Base-by-base conservation (phyloP, 2,113 vertebrate genomes). In the Tetrao urogallus region DNA sequence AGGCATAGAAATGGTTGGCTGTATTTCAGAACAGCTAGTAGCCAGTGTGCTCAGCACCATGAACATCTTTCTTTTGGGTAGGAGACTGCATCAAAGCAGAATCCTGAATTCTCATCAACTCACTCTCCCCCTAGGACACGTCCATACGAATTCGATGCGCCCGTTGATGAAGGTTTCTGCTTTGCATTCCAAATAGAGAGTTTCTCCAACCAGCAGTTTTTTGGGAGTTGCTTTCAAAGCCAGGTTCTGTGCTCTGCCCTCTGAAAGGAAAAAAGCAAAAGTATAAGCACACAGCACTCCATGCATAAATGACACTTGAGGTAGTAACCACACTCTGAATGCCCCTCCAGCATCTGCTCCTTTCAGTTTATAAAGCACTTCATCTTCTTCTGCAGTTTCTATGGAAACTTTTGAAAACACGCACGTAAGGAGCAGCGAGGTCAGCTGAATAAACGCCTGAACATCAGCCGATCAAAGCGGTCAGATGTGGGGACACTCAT, bases 181-280 rank as follows among this genome's bases (percentile, higher is more conserved):
- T 11, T 67, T 95, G 90, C 99, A 99, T 52, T 96, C 97, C 65
- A 99, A 96, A 5, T 24, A 8, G 6, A 99, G 97, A 0, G 96
- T 97, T 56, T 98, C 97, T 69, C 99, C 99, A 6, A 97, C 97
- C 81, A 99, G 61, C 83, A 99, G 57, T 86, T 76, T 98, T 16
- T 18, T 82, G 58, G 94, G 88, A 52, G 52, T 89, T n/a, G 96
- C 96, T 89, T 64, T 97, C 80, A 97, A 57, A 42, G 34, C 72
- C 84, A 97, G 88, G 69, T 97, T 97, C 91, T 86, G 89, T 10
- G 58, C 67, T 52, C 94, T 95, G 40, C 12, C 27, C 94, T 97
- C 97, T 97, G 95, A 70, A 94, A 82, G 4, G 74, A 38, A n/a
- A 77, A 64, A 34, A 57, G 24, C 52, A 57, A 11, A 93, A 45